phyloP scores from a whole-genome alignment of 2,797 vertebrate species.

The Catharus ustulatus region DNA sequence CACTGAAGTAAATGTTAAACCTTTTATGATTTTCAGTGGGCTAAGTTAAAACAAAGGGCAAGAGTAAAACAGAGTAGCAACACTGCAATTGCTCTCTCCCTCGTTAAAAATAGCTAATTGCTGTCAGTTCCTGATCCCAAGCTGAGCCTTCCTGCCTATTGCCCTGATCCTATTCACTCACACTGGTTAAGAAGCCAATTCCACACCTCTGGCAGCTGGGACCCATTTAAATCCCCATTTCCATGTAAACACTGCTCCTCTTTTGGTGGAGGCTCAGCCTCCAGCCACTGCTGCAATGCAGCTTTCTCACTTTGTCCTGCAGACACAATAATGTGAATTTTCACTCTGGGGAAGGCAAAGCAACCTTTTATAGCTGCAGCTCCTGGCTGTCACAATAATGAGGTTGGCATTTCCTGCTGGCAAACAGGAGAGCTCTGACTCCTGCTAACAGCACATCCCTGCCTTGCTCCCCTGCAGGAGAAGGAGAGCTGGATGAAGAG shows the following conservation, averaged over 20 bases:
- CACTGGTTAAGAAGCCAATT: neutral
- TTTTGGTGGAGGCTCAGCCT: neutral
- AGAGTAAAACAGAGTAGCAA: neutral
- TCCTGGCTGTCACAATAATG: neutral
- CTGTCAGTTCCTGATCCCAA: neutral
- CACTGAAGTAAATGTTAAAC: neutral
- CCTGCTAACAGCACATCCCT: neutral
- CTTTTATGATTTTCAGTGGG: neutral
- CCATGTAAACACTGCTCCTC: neutral
- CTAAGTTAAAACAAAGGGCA: neutral
- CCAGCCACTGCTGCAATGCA: neutral
- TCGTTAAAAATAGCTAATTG: neutral
- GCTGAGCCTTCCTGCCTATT: neutral
- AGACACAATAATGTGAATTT: neutral
- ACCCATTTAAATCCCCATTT: neutral
- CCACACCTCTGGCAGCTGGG: neutral
- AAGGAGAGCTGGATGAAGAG: constrained; percentile 83
- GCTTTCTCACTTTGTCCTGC: neutral
- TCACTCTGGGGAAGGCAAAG: constrained; percentile 2
- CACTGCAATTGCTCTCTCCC: neutral
- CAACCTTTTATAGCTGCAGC: neutral
- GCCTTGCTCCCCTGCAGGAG: constrained; percentile 45
- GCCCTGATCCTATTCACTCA: neutral
- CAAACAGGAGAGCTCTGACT: neutral
- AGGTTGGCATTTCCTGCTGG: neutral